phyloP scores from a whole-genome alignment of 2,797 vertebrate species.

The Halcyon leucocephala region DNA sequence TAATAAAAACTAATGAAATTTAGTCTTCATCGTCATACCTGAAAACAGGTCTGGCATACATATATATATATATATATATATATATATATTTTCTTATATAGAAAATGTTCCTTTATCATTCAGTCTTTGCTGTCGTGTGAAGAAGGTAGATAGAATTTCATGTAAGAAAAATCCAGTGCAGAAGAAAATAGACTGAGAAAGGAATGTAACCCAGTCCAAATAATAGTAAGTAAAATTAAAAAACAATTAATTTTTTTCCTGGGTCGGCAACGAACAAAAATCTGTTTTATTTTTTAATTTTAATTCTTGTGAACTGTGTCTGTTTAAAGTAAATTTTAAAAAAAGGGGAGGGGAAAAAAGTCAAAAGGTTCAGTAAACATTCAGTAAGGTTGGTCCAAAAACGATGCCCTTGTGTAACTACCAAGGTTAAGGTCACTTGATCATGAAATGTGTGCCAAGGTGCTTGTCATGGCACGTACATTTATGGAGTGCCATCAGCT shows the following conservation, averaged over 20 bases:
- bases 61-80: no score
- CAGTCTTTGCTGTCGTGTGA: accelerated
- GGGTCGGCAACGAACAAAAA: not conserved
- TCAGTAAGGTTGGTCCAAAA: not conserved
- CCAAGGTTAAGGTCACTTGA: not conserved
- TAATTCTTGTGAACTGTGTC: not conserved
- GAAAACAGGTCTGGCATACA: not conserved
- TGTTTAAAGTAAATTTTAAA: not conserved
- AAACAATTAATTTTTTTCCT: no score
- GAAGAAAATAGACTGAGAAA: not conserved
- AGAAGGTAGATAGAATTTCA: not conserved
- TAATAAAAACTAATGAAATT: not conserved
- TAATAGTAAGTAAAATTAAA: not conserved
- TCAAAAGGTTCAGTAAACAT: not conserved
- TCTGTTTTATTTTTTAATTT: not conserved
- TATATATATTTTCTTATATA: no score
- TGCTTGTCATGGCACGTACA: not conserved
- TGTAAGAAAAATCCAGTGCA: not conserved
- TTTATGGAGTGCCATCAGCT: not conserved
- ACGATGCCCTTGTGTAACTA: not conserved
- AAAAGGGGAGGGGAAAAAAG: no score
- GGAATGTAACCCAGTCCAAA: not conserved
- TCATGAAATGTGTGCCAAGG: not conserved
- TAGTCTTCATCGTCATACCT: not conserved
- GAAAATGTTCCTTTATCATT: not conserved